phyloP scores from a whole-genome alignment of 2,797 vertebrate species.

The Halcyon smyrnensis region DNA sequence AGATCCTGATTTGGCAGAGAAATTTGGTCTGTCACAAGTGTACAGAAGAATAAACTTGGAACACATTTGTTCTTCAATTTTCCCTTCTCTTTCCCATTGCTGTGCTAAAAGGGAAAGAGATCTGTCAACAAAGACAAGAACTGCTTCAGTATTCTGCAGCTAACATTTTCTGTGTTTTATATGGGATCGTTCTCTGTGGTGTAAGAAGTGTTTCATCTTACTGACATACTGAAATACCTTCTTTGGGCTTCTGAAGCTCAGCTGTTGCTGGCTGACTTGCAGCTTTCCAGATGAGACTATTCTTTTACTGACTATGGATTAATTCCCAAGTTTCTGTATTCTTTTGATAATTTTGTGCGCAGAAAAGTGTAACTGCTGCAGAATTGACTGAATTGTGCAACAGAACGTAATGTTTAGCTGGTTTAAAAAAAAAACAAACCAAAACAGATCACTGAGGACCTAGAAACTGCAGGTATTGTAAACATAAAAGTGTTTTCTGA shows the following conservation, averaged over 20 bases:
- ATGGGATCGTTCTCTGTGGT: not conserved
- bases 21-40: not conserved
- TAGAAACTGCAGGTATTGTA: not conserved
- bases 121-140: not conserved
- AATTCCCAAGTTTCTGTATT: not conserved
- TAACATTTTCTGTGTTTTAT: not conserved
- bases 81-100: not conserved
- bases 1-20: not conserved
- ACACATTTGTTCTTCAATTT: accelerated
- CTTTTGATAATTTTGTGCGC: not conserved
- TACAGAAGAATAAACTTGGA: not conserved
- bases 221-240: not conserved
- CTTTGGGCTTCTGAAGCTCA: not conserved
- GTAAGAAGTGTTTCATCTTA: not conserved
- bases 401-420: not conserved
- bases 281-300: not conserved
- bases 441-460: not conserved
- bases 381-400: not conserved
- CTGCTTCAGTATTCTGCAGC: not conserved
- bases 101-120: not conserved
- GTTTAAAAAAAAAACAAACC: not conserved
- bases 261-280: not conserved
- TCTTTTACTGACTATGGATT: not conserved
- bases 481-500: not conserved
- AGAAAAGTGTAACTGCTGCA: not conserved